Evolutionary conservation across 2,888 invertebrate genomes (phyloP), one percentile per base, ranked within the genome.

Genomic region (Ophion obscuratus): DNA sequence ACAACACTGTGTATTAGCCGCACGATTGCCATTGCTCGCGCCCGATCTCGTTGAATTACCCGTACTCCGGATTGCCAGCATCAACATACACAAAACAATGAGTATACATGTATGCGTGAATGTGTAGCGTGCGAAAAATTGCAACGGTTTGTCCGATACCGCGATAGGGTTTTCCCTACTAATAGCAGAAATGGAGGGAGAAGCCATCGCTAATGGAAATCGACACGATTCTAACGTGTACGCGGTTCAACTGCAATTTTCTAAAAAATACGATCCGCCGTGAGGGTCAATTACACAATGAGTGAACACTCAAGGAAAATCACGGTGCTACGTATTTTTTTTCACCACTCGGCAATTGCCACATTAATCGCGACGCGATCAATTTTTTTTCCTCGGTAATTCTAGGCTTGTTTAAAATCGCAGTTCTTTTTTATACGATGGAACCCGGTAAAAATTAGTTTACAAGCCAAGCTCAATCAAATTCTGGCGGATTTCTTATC

Each of bases 11-110:
- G 79, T 70, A 67, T 83, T 83, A 83, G 64, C 79, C 79, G 47
- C 36, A 70, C 75, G 75, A 78, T 78, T 74, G 78, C 61, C 73
- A 74, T 73, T 73, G 83, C 78, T 73, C 14, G 9, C 40, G 6
- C 68, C 36, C 40, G 79, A 79, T 83, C 79, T 79, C 75, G 53
- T 79, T 64, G 79, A 83, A 83, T 83, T 83, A 75, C 64, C 57
- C 75, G 24, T 75, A 40, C 57, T 64, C 40, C 27, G 66, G 62
- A 73, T 78, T 68, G 75, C 70, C 14, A 67, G 53, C n/a, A 67
- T 76, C 76, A 76, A 76, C 76, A 31, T 66, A 36, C 36, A 36
- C 17, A 53, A 70, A 70, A 75, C 44, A 75, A 44, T 44, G 66
- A 36, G 27, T 40, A 53, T 17, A 40, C 10, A 62, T 17, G 24